These are phyloP conservation scores for Chromis chromis DNA, from an alignment of 2,797 vertebrate species.

Conservation along the genomic window DNA sequence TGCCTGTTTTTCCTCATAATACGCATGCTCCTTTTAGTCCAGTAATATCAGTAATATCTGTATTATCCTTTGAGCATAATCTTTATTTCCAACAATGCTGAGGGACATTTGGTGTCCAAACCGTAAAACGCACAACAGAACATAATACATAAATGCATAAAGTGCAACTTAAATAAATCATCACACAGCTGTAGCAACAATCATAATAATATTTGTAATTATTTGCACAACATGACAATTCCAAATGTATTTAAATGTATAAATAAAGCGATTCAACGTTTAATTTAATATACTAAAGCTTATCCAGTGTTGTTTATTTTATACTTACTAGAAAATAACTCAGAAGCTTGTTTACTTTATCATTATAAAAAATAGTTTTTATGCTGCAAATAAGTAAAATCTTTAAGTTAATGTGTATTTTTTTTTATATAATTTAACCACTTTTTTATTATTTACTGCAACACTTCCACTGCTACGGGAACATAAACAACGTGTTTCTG, in stretches of 20 bases:
- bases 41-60: constrained; percentile 62
- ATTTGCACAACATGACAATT: constrained; percentile 18
- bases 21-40: constrained; percentile 50
- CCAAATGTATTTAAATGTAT: not conserved
- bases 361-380: not conserved
- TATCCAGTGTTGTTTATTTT: not conserved
- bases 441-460: not conserved
- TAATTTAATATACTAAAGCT: not conserved
- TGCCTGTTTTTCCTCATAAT: constrained; percentile 41
- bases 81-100: constrained; percentile 20
- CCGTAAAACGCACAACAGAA: not conserved
- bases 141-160: not conserved
- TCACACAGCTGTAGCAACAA: not conserved
- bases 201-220: constrained; percentile 14
- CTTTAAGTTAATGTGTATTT: not conserved
- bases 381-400: not conserved
- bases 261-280: not conserved
- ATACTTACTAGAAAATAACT: not conserved
- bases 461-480: constrained; percentile 20
- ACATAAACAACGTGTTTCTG: constrained; percentile 31
- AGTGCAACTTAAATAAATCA: constrained; percentile 20
- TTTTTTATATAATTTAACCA: not conserved
- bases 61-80: constrained; percentile 59
- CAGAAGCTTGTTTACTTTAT: not conserved
- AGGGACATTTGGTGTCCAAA: constrained; percentile 39